Conservation (phyloP, 2,888 invertebrate species). For the Litoditis marina region DNA sequence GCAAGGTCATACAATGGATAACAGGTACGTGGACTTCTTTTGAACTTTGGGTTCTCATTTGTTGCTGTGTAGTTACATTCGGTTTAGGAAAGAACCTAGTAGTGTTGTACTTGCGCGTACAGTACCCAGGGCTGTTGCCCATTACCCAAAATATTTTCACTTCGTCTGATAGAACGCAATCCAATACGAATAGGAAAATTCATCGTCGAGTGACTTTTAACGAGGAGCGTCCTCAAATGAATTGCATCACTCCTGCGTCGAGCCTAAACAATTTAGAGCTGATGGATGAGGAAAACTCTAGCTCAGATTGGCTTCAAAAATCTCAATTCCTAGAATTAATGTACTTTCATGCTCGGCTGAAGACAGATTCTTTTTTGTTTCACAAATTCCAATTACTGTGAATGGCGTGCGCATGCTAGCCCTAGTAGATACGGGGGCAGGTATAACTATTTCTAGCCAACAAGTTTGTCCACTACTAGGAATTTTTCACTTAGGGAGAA, state of each 20-base stretch:
- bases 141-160: too few species aligned
- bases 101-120: neutral
- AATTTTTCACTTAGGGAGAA: neutral
- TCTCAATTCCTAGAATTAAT: neutral
- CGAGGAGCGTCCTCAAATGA: too few species aligned
- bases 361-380: slow-evolving; percentile 1
- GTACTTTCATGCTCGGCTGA: neutral
- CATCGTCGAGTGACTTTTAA: too few species aligned
- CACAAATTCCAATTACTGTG: slow-evolving; percentile 6
- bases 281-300: too few species aligned
- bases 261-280: too few species aligned
- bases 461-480: neutral
- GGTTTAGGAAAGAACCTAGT: neutral
- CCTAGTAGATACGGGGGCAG: slow-evolving; percentile 15
- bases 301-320: neutral
- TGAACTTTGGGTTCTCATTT: neutral
- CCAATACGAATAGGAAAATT: too few species aligned
- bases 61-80: neutral
- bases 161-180: too few species aligned
- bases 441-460: slow-evolving; percentile 1
- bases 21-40: neutral
- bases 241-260: too few species aligned
- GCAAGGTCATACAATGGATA: neutral
- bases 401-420: slow-evolving; percentile 8
- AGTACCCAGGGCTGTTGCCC: neutral